Base-by-base conservation (phyloP, 2,797 vertebrate genomes). In the Thripadectes ignobilis region DNA sequence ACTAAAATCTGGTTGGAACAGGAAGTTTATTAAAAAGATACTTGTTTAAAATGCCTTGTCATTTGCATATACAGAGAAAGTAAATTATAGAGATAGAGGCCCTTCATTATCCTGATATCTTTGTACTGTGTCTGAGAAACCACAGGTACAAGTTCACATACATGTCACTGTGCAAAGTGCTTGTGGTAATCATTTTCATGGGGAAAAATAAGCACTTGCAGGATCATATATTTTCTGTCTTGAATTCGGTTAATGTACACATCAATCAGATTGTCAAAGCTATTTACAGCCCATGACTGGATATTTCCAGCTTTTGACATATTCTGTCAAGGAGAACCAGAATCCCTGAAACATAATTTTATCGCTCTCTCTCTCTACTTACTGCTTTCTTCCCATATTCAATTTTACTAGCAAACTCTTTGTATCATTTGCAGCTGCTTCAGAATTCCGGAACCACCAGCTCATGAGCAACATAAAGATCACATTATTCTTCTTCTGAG, bases 201-300 rank as follows among this genome's bases (percentile, higher is more conserved):
- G 72, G 80, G 80, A 89, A 86, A 95, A 95, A 83, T 43, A 96
- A 94, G 79, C 81, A 78, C 61, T 83, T 45, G 59, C 36, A 78
- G 71, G 46, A 71, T 73, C 84, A 69, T 92, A 73, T 90, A 92
- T 89, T 94, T 95, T 80, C 75, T 38, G 24, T 39, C n/a, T 26
- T 51, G 85, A 66, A 67, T 92, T 87, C 58, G 23, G 83, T 62
- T 92, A 92, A 95, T 90, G 92, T 39, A 67, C 51, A 76, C 85
- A 92, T 97, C 77, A 92, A 85, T 97, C 93, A 96, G 67, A 48
- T 12, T 95, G 89, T 91, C 83, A 69, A 79, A 92, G 75, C 52
- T 95, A 88, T 96, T 97, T 94, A 96, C 89, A 85, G 51, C 39
- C 75, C 52, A 61, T 95, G 96, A 67, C 82, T 88, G 78, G 69